Conservation (phyloP, 2,113 vertebrate genomes). For the Oreotrochilus melanogaster region DNA sequence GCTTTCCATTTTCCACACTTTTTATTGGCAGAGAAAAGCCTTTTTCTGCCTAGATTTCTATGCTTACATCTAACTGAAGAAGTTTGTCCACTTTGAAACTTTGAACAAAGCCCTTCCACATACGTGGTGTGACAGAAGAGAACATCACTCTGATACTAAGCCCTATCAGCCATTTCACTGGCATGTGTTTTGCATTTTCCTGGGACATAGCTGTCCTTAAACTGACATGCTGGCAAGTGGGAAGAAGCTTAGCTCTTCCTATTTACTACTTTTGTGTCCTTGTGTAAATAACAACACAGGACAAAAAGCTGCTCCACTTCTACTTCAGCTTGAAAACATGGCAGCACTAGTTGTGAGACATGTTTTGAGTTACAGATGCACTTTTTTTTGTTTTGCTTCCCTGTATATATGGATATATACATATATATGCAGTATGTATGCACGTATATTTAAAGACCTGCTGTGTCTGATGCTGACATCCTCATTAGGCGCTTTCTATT, state of each 20-base stretch:
- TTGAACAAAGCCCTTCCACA: not conserved
- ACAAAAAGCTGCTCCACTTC: not conserved
- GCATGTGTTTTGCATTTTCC: not conserved
- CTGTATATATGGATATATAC: not conserved
- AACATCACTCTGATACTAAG: not conserved
- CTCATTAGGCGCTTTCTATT: not conserved
- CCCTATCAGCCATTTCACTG: not conserved
- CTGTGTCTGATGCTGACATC: not conserved
- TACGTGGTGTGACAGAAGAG: constrained; percentile 5
- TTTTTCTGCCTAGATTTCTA: not conserved
- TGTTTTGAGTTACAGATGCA: not conserved
- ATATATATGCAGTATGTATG: not conserved
- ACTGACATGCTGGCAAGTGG: not conserved
- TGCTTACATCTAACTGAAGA: not conserved
- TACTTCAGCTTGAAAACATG: not conserved
- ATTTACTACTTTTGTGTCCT: not conserved
- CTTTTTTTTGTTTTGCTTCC: not conserved
- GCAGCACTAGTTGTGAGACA: not conserved
- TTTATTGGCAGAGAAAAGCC: not conserved
- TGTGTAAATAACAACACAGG: not conserved
- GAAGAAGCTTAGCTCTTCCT: not conserved
- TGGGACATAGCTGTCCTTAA: not conserved
- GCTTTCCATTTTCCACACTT: not conserved
- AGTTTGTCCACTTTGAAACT: not conserved
- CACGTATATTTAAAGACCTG: not conserved